These are phyloP conservation scores for Lagenorhynchus albirostris DNA, from an alignment of 2,113 vertebrate genomes.

Conservation along the genomic window DNA sequence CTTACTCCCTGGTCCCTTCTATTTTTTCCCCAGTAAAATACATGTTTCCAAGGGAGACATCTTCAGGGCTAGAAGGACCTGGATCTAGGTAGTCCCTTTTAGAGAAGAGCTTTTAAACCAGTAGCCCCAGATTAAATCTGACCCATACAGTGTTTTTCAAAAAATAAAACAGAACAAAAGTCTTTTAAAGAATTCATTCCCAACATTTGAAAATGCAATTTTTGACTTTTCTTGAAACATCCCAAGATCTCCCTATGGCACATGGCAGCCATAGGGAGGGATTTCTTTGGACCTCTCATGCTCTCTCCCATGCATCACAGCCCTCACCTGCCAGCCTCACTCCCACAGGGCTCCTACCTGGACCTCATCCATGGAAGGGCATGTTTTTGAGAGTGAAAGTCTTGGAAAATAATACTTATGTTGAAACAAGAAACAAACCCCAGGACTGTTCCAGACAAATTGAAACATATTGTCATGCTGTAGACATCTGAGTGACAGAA, in stretches of 20 bases:
- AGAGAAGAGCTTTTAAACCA: not conserved
- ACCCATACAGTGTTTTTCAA: not conserved
- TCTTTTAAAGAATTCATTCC: not conserved
- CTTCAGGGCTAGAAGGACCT: not conserved
- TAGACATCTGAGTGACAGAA: not conserved
- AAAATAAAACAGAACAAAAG: not conserved
- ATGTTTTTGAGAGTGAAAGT: not conserved
- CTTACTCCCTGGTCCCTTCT: not conserved
- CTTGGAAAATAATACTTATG: not conserved
- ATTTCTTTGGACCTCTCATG: not conserved
- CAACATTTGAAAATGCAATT: not conserved
- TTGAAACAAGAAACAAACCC: not conserved
- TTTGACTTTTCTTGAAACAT: not conserved
- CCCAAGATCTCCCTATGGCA: not conserved
- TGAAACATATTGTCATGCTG: not conserved
- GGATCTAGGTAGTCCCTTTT: not conserved
- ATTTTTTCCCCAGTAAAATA: not conserved
- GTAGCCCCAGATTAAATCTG: not conserved
- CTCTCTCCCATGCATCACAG: rapidly evolving
- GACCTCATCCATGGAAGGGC: not conserved
- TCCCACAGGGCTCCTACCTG: not conserved
- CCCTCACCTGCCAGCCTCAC: not conserved
- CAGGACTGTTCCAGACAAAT: not conserved
- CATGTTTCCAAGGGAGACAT: too few species aligned
- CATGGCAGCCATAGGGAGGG: rapidly evolving